Percentiles rank a stretch among this genome's conserved stretches.
Evolutionary conservation across 1,140 invertebrate species (phyloP).

Genomic region (Lordiphosa stackelbergi): DNA sequence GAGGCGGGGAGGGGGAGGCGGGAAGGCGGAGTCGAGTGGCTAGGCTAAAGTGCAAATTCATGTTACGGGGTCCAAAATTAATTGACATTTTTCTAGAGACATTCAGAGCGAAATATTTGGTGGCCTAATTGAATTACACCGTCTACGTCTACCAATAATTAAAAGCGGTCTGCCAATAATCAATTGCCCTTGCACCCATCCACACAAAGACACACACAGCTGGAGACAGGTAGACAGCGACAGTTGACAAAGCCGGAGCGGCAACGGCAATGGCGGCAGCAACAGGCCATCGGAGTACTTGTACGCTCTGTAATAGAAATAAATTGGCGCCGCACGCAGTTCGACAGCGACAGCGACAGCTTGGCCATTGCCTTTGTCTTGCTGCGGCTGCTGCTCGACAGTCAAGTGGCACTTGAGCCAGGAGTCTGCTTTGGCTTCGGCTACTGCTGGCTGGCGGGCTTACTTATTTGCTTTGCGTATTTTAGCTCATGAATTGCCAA

Average conservation of each 20-base stretch:
- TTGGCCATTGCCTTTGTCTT: slow-evolving; percentile 26
- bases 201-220: slow-evolving; percentile 20
- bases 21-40: too few relatives aligned
- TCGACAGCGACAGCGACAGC: slow-evolving; percentile 33
- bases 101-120: slow-evolving; percentile 39
- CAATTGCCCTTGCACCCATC: slow-evolving; percentile 33
- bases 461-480: slow-evolving; percentile 20
- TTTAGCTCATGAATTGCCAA: slow-evolving; percentile 61
- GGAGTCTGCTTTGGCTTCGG: too few relatives aligned
- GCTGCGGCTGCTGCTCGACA: slow-evolving; percentile 27
- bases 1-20: not conserved
- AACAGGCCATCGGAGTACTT: slow-evolving; percentile 27
- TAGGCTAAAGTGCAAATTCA: slow-evolving; percentile 27
- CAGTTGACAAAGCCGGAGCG: slow-evolving; percentile 9
- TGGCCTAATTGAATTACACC: slow-evolving; percentile 61
- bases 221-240: slow-evolving; percentile 42
- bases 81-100: slow-evolving; percentile 36
- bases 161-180: slow-evolving; percentile 65
- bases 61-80: slow-evolving; percentile 30
- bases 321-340: slow-evolving; percentile 62
- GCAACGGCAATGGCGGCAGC: slow-evolving; percentile 11
- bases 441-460: slow-evolving; percentile 4
- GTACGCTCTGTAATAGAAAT: slow-evolving; percentile 53
- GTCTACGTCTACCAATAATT: slow-evolving; percentile 50
- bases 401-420: slow-evolving; percentile 56